phyloP scores from a whole-genome alignment of 2,888 invertebrate species.

The Kuschelorhynchus macadamiae region DNA sequence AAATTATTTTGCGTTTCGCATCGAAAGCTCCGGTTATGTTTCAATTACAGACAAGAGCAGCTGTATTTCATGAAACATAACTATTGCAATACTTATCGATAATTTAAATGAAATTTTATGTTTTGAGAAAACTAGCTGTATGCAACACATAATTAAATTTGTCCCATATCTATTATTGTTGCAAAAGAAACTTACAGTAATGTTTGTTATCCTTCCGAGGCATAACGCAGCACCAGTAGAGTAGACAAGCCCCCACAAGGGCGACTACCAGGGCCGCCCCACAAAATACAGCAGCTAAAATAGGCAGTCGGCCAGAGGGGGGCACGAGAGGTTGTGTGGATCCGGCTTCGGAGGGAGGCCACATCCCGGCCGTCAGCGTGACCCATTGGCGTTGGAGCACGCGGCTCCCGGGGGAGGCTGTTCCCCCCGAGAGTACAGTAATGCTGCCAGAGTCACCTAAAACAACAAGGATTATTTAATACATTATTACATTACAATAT shows the following conservation, averaged over 20 bases:
- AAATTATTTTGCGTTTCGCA: no score
- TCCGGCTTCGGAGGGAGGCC: constrained; percentile 67
- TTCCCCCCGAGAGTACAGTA: constrained; percentile 53
- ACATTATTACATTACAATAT: no score
- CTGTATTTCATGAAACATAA: no score
- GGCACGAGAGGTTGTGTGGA: constrained; percentile 68
- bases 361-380: constrained; percentile 72
- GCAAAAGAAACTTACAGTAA: constrained; percentile 73
- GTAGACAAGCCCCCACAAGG: constrained; percentile 75
- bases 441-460: constrained; percentile 64
- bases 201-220: constrained; percentile 80
- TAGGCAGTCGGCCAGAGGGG: constrained; percentile 66
- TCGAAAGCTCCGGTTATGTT: no score
- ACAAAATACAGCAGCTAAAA: constrained; percentile 70
- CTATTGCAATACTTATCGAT: no score
- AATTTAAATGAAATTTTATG: no score
- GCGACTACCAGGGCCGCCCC: constrained; percentile 77
- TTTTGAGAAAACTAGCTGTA: no score
- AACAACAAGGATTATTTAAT: constrained; percentile 53
- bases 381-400: constrained; percentile 71
- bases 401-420: constrained; percentile 38
- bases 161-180: no score
- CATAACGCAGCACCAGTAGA: constrained; percentile 80
- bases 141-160: no score
- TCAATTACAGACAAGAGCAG: no score